Percentiles rank a stretch among this genome's conserved stretches.
These are phyloP conservation scores for Laothoe populi DNA, from an alignment of 2,888 invertebrate genomes.

Conservation along the genomic window DNA sequence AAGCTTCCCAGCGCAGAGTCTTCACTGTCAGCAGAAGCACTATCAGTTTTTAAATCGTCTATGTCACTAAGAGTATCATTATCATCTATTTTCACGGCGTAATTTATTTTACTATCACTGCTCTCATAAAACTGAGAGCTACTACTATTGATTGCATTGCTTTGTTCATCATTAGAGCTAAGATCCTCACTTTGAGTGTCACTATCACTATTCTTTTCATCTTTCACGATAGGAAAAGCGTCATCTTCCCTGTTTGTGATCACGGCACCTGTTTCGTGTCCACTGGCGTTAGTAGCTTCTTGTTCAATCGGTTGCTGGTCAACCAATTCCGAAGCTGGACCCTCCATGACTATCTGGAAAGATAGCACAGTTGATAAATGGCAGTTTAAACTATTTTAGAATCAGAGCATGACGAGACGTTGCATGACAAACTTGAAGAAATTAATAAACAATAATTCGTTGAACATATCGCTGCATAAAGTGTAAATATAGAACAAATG, in stretches of 20 bases:
- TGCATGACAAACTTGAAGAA: conserved; percentile 14
- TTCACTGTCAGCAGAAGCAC: conserved; percentile 84
- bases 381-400: conserved; percentile 13
- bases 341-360: conserved; percentile 67
- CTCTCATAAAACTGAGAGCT: conserved; percentile 82
- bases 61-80: conserved; percentile 82
- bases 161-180: conserved; percentile 75
- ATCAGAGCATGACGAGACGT: conserved; percentile 8
- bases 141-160: conserved; percentile 64
- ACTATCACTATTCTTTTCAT: conserved; percentile 72
- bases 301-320: conserved; percentile 37
- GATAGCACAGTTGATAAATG: conserved; percentile 25
- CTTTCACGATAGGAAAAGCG: conserved; percentile 57
- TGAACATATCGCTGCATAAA: conserved; percentile 15
- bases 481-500: conserved; percentile 24
- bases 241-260: conserved; percentile 55
- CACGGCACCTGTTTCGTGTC: conserved; percentile 40
- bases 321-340: conserved; percentile 36
- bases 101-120: conserved; percentile 80
- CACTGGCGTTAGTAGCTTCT: conserved; percentile 39
- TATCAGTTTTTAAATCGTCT: conserved; percentile 81
- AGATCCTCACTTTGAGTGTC: conserved; percentile 74
- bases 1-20: conserved; percentile 87
- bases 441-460: conserved; percentile 18
- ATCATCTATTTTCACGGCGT: conserved; percentile 78